phyloP scores from a whole-genome alignment of 2,797 vertebrate genomes.

The Myoxocephalus aenaeus region DNA sequence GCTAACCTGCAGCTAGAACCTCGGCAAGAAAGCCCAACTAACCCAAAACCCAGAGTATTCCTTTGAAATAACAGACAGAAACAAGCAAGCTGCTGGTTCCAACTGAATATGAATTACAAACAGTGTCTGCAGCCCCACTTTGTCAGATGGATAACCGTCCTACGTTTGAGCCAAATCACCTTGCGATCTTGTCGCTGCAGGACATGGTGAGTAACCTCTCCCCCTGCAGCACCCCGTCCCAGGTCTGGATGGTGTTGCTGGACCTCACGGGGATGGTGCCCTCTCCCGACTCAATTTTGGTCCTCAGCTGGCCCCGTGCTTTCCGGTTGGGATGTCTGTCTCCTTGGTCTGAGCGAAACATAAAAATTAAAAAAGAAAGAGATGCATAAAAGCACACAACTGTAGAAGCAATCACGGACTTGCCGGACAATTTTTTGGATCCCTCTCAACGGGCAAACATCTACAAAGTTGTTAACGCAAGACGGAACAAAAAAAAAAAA shows the following conservation, averaged over 20 bases:
- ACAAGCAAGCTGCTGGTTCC: background rate
- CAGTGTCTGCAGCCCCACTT: background rate
- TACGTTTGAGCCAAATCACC: constrained; percentile 75
- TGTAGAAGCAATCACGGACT: background rate
- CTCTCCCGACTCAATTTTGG: constrained; percentile 97
- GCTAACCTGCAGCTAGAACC: background rate
- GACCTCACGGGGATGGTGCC: constrained; percentile 96
- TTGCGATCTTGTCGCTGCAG: constrained; percentile 98
- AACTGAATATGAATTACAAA: background rate
- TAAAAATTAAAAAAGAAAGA: background rate
- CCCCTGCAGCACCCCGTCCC: constrained; percentile 96
- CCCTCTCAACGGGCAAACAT: background rate
- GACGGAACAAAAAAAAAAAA: background rate
- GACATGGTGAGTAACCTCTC: constrained; percentile 97
- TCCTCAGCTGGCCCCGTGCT: constrained; percentile 94
- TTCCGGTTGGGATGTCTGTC: constrained; percentile 97
- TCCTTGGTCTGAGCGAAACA: constrained; percentile 87
- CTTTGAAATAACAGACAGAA: background rate
- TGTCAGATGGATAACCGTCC: background rate
- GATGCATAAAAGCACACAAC: background rate
- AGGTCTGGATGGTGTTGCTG: constrained; percentile 95
- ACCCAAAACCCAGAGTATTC: background rate
- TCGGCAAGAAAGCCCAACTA: background rate
- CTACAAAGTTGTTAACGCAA: background rate
- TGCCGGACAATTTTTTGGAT: background rate